Percentiles rank a stretch among this genome's conserved stretches.
Conservation (phyloP, 2,888 invertebrate species). For the Ectemnius continuus region DNA sequence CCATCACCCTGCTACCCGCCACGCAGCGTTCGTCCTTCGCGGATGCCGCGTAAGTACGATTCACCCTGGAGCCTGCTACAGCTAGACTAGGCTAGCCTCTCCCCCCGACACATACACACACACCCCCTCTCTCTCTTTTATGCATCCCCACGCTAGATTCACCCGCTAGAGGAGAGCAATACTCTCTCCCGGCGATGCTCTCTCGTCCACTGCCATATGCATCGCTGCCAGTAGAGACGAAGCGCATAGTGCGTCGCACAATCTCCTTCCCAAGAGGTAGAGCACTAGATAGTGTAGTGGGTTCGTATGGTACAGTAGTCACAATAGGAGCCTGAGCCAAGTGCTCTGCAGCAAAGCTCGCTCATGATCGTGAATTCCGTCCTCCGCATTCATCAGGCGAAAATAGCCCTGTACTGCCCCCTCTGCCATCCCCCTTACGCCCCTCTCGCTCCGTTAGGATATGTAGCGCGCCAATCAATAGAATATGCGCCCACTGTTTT, state of each 20-base stretch:
- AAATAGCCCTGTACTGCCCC: too few species aligned
- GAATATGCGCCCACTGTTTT: too few species aligned
- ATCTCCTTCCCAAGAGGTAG: not conserved
- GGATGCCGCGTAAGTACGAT: constrained; percentile 82
- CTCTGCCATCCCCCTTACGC: too few species aligned
- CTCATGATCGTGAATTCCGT: not conserved
- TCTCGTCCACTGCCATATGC: constrained; percentile 11
- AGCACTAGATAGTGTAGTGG: not conserved
- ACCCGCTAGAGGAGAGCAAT: not conserved
- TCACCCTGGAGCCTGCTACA: constrained; percentile 10
- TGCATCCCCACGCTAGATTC: not conserved
- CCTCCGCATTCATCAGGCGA: not conserved
- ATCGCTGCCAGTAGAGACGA: constrained; percentile 5
- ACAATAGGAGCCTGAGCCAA: not conserved
- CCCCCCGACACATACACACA: too few species aligned
- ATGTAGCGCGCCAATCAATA: too few species aligned
- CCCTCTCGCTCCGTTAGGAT: too few species aligned
- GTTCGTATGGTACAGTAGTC: not conserved
- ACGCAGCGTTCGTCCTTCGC: constrained; percentile 79
- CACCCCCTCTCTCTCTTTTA: not conserved
- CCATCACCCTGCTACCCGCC: constrained; percentile 81
- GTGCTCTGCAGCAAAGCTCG: not conserved
- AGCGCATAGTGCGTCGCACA: not conserved
- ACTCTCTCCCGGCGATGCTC: constrained; percentile 1
- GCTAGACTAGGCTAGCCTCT: constrained; percentile 2